phyloP scores from a whole-genome alignment of 2,797 vertebrate species.

The Spatula versicolor region DNA sequence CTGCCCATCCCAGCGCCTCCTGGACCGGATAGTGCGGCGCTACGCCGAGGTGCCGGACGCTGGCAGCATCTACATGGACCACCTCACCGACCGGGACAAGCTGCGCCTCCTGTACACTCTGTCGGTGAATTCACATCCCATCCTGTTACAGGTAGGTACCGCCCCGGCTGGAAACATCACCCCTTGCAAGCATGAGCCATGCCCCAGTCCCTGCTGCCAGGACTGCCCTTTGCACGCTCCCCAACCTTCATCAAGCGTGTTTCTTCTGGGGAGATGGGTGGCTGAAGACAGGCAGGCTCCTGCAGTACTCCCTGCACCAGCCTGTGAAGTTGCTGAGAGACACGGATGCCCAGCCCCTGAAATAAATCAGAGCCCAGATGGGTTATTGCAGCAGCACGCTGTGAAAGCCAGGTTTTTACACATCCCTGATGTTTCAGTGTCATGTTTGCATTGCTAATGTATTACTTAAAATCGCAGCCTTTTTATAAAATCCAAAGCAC shows the following conservation, averaged over 20 bases:
- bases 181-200: rapidly evolving
- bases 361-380: background rate
- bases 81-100: slow-evolving; percentile 83
- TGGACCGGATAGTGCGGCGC: slow-evolving; percentile 84
- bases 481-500: background rate
- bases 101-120: slow-evolving; percentile 86
- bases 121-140: slow-evolving; percentile 83
- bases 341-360: background rate
- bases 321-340: background rate
- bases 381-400: rapidly evolving
- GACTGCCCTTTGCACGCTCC: background rate
- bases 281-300: background rate
- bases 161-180: background rate
- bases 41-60: slow-evolving; percentile 85
- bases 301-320: background rate
- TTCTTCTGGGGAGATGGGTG: background rate
- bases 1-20: slow-evolving; percentile 85
- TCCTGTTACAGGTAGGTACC: slow-evolving; percentile 80
- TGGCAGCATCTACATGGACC: slow-evolving; percentile 87
- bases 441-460: background rate
- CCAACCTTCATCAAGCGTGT: rapidly evolving
- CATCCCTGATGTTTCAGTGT: rapidly evolving
- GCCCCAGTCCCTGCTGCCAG: background rate
- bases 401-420: background rate
- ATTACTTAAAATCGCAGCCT: background rate